These are phyloP conservation scores for Drosophila picticornis DNA, from an alignment of 2,888 invertebrate genomes.

Conservation along the genomic window DNA sequence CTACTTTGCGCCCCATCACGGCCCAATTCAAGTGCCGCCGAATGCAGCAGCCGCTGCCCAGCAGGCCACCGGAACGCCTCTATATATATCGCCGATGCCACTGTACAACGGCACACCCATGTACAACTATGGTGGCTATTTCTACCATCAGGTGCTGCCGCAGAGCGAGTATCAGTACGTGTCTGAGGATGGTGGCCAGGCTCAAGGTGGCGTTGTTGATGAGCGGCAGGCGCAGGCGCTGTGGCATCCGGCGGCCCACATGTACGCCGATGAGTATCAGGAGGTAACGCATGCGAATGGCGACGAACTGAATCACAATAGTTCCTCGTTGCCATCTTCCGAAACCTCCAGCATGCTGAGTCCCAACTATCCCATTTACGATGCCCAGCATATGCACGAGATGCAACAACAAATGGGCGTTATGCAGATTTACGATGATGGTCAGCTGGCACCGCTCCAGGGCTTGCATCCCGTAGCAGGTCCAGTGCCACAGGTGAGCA, in stretches of 20 bases:
- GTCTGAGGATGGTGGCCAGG: slow-evolving; percentile 75
- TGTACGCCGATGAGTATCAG: slow-evolving; percentile 83
- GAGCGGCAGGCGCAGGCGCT: slow-evolving; percentile 73
- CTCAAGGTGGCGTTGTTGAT: slow-evolving; percentile 67
- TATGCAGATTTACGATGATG: slow-evolving; percentile 84
- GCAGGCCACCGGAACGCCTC: slow-evolving; percentile 83
- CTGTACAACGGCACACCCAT: slow-evolving; percentile 76
- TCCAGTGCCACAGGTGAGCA: slow-evolving; percentile 70
- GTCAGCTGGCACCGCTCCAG: slow-evolving; percentile 68
- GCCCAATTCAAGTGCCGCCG: slow-evolving; percentile 68
- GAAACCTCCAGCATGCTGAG: slow-evolving; percentile 84
- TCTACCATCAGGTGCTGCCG: slow-evolving; percentile 79
- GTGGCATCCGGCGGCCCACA: slow-evolving; percentile 80
- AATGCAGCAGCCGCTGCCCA: slow-evolving; percentile 77
- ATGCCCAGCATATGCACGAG: slow-evolving; percentile 81
- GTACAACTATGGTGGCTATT: slow-evolving; percentile 78
- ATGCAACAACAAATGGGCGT: slow-evolving; percentile 84
- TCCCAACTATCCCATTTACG: slow-evolving; percentile 83
- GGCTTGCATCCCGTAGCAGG: slow-evolving; percentile 68
- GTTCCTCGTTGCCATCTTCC: slow-evolving; percentile 80
- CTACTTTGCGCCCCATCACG: slow-evolving; percentile 82
- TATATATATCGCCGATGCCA: slow-evolving; percentile 80
- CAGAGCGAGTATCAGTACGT: slow-evolving; percentile 82
- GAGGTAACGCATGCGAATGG: slow-evolving; percentile 59
- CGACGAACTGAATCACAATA: slow-evolving; percentile 84